These are phyloP conservation scores for Eilema depressum DNA, from an alignment of 2,888 invertebrate species.

Conservation along the genomic window DNA sequence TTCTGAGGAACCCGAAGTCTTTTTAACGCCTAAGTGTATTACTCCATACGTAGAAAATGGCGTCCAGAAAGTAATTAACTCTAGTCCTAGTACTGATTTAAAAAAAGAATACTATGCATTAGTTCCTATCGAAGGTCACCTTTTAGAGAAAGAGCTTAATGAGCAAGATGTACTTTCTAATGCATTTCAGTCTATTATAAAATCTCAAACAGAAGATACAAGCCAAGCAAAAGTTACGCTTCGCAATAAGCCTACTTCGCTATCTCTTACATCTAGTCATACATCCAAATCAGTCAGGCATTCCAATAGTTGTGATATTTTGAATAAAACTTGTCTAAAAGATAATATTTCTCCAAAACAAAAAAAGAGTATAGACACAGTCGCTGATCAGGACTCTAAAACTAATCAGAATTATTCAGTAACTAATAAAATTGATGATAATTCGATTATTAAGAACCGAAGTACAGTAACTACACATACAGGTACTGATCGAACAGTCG, in stretches of 20 bases:
- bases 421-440: constrained; percentile 44
- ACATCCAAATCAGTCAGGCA: constrained; percentile 74
- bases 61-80: constrained; percentile 62
- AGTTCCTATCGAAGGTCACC: constrained; percentile 73
- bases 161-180: constrained; percentile 85
- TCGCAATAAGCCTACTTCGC: constrained; percentile 71
- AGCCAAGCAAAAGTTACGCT: constrained; percentile 58
- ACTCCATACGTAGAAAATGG: constrained; percentile 72
- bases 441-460: constrained; percentile 40
- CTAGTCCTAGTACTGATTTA: constrained; percentile 77
- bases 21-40: constrained; percentile 78
- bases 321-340: constrained; percentile 59
- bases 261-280: constrained; percentile 78
- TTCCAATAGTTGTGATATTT: constrained; percentile 78
- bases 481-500: constrained; percentile 57
- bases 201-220: constrained; percentile 64
- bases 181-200: constrained; percentile 82
- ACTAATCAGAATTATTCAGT: constrained; percentile 37
- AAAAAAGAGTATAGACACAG: constrained; percentile 38
- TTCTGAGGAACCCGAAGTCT: constrained; percentile 75
- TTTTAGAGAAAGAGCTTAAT: constrained; percentile 82
- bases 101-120: constrained; percentile 79
- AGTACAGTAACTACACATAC: constrained; percentile 46
- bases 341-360: constrained; percentile 49
- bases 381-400: constrained; percentile 55